Evolutionary conservation across 2,888 invertebrate species (phyloP), one percentile per base, ranked within the genome.

Genomic region (Unio delphinus): DNA sequence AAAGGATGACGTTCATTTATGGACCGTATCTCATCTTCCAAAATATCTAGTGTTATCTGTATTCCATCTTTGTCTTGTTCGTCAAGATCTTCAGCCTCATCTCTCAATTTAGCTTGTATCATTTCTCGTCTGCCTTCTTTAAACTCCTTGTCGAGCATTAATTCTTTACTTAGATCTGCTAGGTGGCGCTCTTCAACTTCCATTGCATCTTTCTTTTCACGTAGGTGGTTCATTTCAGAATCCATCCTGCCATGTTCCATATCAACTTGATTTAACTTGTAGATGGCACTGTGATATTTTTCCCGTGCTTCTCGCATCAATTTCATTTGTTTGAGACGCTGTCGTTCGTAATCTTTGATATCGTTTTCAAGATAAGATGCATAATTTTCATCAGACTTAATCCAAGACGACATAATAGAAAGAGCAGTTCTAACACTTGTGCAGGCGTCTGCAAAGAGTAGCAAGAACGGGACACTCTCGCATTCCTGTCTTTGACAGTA

Each of bases 331-430:
- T 84, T 83, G 45, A 83, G 83, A 62, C 76, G 83, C 54, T 80
- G 73, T 1, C 65, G 70, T 63, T 87, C 86, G 56, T 84, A 70
- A 61, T 83, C 82, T 5, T 69, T 69, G 57, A 85, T 78, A 67
- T 87, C 87, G 68, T 83, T 82, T 69, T 81, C 80, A 55, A 87
- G 68, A 71, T 82, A 87, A 7, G 80, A 68, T 15, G 80, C 73
- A 68, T 87, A 87, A 65, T 83, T 82, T 74, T 83, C 83, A 70
- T 88, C 88, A 0, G 84, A 78, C 66, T 85, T 78, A 20, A 88
- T 67, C 87, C 87, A 87, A 58, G 80, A 74, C 54, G 72, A 74
- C 74, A 86, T 80, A 6, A 84, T 79, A 17, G 79, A 73, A 67
- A 84, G 72, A 11, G 83, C 86, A 23, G 81, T 80, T 23, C 83